Evolutionary conservation across 2,888 invertebrate genomes (phyloP), one percentile per base, ranked within the genome.

Genomic region (Odontocerum albicorne): DNA sequence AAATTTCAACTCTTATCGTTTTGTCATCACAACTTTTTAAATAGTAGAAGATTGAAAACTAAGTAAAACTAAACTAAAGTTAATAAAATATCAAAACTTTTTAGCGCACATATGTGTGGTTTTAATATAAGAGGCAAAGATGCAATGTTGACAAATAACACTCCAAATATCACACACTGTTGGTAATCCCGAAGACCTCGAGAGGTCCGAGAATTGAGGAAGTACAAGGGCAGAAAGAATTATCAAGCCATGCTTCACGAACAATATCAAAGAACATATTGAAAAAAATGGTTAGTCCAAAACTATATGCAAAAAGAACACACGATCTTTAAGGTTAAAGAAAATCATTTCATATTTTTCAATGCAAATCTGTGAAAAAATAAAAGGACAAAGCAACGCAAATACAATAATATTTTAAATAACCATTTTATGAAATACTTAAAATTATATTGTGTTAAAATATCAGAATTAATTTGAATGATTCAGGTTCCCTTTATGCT

Each of bases 71-170:
- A 16, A 21, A 22, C 32, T 45, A 32, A 45, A 45, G 39, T 39
- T 49, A 49, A 39, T 50, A 50, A 50, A 50, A 55, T 55, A 50
- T 55, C 22, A 67, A 73, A 72, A 71, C 70, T 75, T 75, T 75
- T 75, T 76, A 78, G 78, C 78, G 78, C 77, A 77, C 78, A 79
- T 75, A 67, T 78, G 77, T 77, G 78, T 78, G 78, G 73, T 70
- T 76, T 51, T 75, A 75, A 52, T 74, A 77, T 76, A 78, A 78
- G 73, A 57, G 60, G 77, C 78, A 78, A 77, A 77, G 77, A 74
- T 77, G 77, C 78, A 77, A 78, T 73, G 68, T 71, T 77, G 78
- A 78, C 77, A 62, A 61, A 61, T 59, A 61, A 61, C 61, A 61
- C 61, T 61, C 32, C 22, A 50, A 47, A 32, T 49, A 31, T 15